phyloP scores from a whole-genome alignment of 2,888 invertebrate genomes.

The Hofmannophila pseudospretella region DNA sequence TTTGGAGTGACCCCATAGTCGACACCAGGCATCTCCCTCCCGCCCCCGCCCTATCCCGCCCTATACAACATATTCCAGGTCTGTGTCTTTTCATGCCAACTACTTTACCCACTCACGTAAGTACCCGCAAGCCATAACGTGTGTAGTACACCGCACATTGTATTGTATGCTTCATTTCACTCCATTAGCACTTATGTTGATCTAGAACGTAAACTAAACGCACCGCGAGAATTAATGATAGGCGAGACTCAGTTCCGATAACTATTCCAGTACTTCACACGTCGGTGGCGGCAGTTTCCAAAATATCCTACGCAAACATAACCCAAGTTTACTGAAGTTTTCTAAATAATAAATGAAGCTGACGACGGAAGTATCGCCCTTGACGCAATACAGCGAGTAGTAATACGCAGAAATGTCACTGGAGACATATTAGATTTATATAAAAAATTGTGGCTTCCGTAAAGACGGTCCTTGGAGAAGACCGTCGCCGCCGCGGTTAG shows the following conservation, averaged over 20 bases:
- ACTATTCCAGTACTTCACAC: conserved; percentile 46
- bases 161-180: conserved; percentile 43
- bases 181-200: conserved; percentile 58
- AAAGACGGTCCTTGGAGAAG: conserved; percentile 28
- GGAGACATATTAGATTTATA: conserved; percentile 39
- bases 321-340: conserved; percentile 45
- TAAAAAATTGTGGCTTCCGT: conserved; percentile 39
- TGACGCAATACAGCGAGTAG: conserved; percentile 37
- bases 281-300: conserved; percentile 41
- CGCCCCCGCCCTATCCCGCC: no score
- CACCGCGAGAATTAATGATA: conserved; percentile 52
- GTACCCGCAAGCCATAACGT: conserved; percentile 7
- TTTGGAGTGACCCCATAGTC: no score
- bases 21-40: no score
- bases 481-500: conserved; percentile 23
- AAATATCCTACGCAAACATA: conserved; percentile 56
- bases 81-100: conserved; percentile 1
- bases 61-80: no score
- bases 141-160: conserved; percentile 7
- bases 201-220: conserved; percentile 51
- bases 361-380: conserved; percentile 55
- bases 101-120: no score
- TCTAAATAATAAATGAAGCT: conserved; percentile 56
- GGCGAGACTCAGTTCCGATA: conserved; percentile 39
- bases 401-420: conserved; percentile 46